Percentiles rank a stretch among this genome's conserved stretches.
Conservation (phyloP, 2,797 vertebrate genomes). For the Danionella dracula region DNA sequence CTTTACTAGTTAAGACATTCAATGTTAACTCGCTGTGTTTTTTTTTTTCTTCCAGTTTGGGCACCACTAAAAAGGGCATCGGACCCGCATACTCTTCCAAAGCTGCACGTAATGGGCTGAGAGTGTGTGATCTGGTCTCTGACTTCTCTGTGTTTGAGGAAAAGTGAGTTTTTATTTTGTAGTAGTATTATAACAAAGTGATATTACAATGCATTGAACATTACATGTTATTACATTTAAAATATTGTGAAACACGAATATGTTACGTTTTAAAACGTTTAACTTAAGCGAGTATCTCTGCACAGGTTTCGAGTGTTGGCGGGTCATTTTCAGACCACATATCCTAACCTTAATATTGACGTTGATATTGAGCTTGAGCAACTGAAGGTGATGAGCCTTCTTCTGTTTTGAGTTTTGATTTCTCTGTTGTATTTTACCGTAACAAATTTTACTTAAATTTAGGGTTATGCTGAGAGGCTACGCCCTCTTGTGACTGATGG, state of each 20-base stretch:
- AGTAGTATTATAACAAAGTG: too few relatives aligned
- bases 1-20: neutral
- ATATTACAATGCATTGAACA: too few relatives aligned
- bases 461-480: conserved; percentile 67
- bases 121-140: conserved; percentile 75
- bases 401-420: neutral
- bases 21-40: neutral
- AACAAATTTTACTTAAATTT: neutral
- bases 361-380: conserved; percentile 67
- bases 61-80: conserved; percentile 81
- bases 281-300: neutral
- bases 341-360: conserved; percentile 71
- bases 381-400: conserved; percentile 64
- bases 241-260: too few relatives aligned
- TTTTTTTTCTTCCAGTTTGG: conserved; percentile 61
- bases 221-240: too few relatives aligned
- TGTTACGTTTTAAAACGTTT: too few relatives aligned
- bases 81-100: conserved; percentile 80
- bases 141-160: conserved; percentile 75
- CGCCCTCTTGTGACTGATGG: conserved; percentile 76
- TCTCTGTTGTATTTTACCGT: too few relatives aligned
- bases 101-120: conserved; percentile 74
- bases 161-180: conserved; percentile 73
- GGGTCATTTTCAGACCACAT: conserved; percentile 71
- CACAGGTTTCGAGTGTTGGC: conserved; percentile 72